Evolutionary conservation across 2,888 invertebrate genomes (phyloP).

Genomic region (Yponomeuta sedellus): DNA sequence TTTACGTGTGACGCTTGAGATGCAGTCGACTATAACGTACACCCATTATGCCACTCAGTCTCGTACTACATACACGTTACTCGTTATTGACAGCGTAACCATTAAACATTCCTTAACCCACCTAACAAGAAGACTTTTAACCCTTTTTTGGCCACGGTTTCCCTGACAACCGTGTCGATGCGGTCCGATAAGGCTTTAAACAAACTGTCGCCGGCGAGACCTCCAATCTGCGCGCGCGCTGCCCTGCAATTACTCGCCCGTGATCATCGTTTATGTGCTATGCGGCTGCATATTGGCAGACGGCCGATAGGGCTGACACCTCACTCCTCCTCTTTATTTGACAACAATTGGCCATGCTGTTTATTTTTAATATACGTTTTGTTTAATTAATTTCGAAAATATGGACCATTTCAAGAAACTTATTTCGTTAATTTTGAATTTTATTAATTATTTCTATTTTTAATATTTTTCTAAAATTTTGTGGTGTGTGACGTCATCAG

Average conservation of each 20-base stretch:
- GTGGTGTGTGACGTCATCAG: too few relatives aligned
- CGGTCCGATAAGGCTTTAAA: constrained; percentile 3
- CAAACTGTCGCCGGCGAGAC: constrained; percentile 3
- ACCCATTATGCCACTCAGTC: too few relatives aligned
- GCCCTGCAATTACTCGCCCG: background rate
- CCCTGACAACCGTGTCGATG: background rate
- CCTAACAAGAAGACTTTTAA: background rate
- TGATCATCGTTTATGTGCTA: constrained; percentile 1
- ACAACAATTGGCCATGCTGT: too few relatives aligned
- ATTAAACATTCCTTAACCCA: too few relatives aligned
- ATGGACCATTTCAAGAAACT: too few relatives aligned
- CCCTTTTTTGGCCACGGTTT: background rate
- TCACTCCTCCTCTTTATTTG: background rate
- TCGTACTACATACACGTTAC: background rate
- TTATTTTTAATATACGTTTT: too few relatives aligned
- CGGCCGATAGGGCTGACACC: background rate
- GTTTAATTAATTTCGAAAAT: too few relatives aligned
- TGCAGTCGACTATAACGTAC: too few relatives aligned
- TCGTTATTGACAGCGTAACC: background rate
- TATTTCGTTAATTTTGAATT: too few relatives aligned
- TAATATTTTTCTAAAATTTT: too few relatives aligned
- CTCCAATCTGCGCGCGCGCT: constrained; percentile 3
- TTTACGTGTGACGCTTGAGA: too few relatives aligned
- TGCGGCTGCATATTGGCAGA: background rate
- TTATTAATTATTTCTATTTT: too few relatives aligned